A percentile compares a stretch with the other conserved stretches of the same genome.
Conservation (phyloP, 2,888 invertebrate species). For the Tipula unca region DNA sequence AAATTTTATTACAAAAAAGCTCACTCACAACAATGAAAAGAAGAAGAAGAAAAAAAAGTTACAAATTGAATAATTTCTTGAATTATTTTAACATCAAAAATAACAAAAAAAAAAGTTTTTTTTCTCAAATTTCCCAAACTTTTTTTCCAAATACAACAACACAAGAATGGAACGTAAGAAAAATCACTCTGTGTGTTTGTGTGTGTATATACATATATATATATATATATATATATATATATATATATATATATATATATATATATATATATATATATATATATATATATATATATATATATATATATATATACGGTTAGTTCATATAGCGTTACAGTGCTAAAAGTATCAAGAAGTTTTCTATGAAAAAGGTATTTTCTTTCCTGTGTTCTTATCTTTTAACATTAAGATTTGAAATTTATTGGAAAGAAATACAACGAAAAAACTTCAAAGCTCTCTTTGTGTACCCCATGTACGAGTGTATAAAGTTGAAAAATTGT, state of each 20-base stretch:
- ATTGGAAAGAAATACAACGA: neutral
- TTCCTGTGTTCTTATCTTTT: neutral
- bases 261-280: too few species aligned
- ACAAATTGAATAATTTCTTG: constrained; percentile 8
- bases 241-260: too few species aligned
- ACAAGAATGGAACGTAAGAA: neutral
- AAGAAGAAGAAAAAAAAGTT: neutral
- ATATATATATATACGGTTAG: neutral
- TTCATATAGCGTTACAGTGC: neutral
- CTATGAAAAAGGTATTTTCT: neutral
- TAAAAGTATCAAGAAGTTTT: neutral
- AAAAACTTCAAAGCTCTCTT: neutral
- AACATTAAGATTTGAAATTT: neutral
- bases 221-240: too few species aligned
- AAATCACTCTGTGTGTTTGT: neutral
- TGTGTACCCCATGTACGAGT: neutral
- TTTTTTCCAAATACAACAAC: neutral
- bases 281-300: too few species aligned
- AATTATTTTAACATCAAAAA: constrained; percentile 14
- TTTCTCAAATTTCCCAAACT: neutral
- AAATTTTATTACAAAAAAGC: constrained; percentile 8
- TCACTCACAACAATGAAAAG: neutral
- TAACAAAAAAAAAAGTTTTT: neutral
- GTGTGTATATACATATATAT: neutral
- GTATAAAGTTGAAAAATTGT: neutral